phyloP scores from a whole-genome alignment of 2,113 vertebrate species.

The Protobothrops mucrosquamatus region DNA sequence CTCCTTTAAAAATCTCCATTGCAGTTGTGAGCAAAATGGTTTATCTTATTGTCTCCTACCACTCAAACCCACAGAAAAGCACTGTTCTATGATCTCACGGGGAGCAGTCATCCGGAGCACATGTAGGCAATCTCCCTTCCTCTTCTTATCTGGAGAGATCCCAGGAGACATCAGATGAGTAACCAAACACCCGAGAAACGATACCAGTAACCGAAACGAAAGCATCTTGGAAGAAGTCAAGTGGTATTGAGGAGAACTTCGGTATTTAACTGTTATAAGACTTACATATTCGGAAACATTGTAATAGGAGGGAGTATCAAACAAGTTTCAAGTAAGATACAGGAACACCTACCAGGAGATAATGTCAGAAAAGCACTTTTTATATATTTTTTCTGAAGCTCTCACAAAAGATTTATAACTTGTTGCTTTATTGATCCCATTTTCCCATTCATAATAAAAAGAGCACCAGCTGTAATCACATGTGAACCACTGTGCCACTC shows the following conservation, averaged over 20 bases:
- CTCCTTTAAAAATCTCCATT: not conserved
- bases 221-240: too few species aligned
- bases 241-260: too few species aligned
- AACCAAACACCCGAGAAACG: too few species aligned
- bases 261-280: too few species aligned
- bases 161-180: too few species aligned
- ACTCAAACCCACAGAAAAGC: not conserved
- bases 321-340: too few species aligned
- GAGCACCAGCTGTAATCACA: not conserved
- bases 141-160: not conserved
- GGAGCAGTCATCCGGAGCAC: not conserved
- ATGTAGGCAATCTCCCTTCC: not conserved
- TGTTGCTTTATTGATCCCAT: not conserved
- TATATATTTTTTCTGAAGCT: not conserved
- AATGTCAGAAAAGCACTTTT: not conserved
- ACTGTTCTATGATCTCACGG: not conserved
- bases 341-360: too few species aligned
- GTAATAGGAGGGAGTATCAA: too few species aligned
- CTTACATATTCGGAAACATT: too few species aligned
- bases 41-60: not conserved
- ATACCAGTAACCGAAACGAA: too few species aligned
- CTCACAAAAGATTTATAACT: not conserved
- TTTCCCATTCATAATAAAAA: not conserved
- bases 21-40: not conserved
- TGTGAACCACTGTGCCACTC: not conserved